Base-by-base conservation (phyloP, 1,140 invertebrate genomes). In the Phymorhynchus buccinoides region DNA sequence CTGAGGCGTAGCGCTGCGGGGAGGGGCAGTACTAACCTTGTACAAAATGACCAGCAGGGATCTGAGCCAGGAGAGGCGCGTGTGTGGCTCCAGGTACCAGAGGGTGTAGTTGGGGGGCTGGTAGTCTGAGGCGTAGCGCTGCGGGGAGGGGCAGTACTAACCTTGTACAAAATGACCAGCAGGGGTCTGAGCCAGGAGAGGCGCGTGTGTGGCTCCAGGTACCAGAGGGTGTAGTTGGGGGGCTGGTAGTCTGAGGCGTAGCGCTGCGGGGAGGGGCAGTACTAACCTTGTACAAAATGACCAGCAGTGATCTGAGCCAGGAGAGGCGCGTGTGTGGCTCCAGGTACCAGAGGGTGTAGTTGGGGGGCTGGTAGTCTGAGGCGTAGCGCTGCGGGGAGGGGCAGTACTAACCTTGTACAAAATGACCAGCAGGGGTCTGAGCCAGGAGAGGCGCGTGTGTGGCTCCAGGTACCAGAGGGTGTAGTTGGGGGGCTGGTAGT, bases 111-210 rank as follows among this genome's bases (percentile, higher is more conserved):
- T 95, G 27, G 95, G 96, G 77, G 94, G 92, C 80, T 94, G 91
- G 75, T 93, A 92, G 87, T 95, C 94, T 85, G 93, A 94, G 84
- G 94, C 94, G 81, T 94, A 95, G 92, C 95, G 94, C 87, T 95
- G 95, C 18, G 97, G 97, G 84, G 96, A 96, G 0, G 97, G 97
- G 83, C 96, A 96, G 93, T 97, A 98, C 90, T 98, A 93, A 98
- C 97, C 95, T 99, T 99, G 91, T 99, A 99, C 0, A 99, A 94
- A 86, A 99, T 96, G 18, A 99, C 97, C n/a, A 99, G 95, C 30
- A 99, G 91, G 37, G 98, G 95, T 94, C 97, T 96, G 30, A 99
- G 95, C 99, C 99, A 99, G 85, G 96, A 96, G 82, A 97, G 95
- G 32, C 98, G 94, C 3, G 96, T 95, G 91, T 97, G 96, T 9